These are phyloP conservation scores for Pammene fasciana DNA, from an alignment of 2,888 invertebrate genomes.

Conservation along the genomic window DNA sequence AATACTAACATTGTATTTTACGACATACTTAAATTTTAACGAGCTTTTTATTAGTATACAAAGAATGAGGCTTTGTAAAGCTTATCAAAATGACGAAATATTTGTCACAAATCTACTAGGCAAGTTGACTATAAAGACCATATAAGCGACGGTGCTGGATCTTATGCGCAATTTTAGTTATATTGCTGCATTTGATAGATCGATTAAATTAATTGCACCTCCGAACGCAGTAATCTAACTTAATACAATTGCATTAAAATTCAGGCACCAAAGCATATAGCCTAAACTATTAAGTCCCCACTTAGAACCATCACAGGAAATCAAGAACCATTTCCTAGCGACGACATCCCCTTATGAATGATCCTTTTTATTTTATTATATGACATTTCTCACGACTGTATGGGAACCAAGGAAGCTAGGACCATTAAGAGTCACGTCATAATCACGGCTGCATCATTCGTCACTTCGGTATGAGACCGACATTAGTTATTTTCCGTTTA, in stretches of 20 bases:
- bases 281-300: neutral
- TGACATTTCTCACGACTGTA: slow-evolving; percentile 6
- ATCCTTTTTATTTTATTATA: slow-evolving; percentile 16
- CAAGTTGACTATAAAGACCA: neutral
- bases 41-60: neutral
- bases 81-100: neutral
- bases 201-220: no score
- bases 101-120: neutral
- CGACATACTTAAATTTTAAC: neutral
- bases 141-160: no score
- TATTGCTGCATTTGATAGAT: no score
- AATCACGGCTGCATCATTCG: slow-evolving; percentile 13
- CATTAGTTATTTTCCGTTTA: slow-evolving; percentile 3
- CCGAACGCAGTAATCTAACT: no score
- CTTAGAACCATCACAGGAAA: neutral
- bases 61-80: neutral
- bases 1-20: slow-evolving; percentile 1
- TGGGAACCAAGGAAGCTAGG: slow-evolving; percentile 21
- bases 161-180: no score
- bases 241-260: no score
- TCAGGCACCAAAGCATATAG: no score
- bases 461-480: slow-evolving; percentile 11
- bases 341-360: slow-evolving; percentile 5
- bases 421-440: slow-evolving; percentile 31
- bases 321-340: neutral